Conservation (phyloP, 2,888 invertebrate species). For the Creontiades dilutus region DNA sequence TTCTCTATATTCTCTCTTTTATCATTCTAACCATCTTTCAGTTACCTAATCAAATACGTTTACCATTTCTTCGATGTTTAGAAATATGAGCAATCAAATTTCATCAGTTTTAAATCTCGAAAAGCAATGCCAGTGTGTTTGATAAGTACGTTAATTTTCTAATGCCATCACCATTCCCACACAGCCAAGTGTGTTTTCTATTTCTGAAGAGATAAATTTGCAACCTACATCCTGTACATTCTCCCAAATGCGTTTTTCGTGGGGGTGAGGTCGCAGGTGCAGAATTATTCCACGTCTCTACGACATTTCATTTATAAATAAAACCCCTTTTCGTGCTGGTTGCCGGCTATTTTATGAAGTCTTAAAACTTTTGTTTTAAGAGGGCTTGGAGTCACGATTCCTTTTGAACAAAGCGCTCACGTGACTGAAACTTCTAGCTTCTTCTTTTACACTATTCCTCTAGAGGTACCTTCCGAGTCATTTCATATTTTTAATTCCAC, state of each 20-base stretch:
- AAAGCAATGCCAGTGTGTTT: background rate
- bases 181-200: background rate
- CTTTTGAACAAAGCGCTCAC: constrained; percentile 19
- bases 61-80: too few relatives aligned
- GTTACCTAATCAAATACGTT: too few relatives aligned
- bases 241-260: background rate
- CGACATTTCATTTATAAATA: constrained; percentile 9
- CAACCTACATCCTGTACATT: background rate
- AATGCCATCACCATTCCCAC: background rate
- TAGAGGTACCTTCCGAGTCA: too few relatives aligned
- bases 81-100: too few relatives aligned
- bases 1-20: too few relatives aligned
- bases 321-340: background rate
- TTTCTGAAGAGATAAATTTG: background rate
- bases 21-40: too few relatives aligned
- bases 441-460: background rate
- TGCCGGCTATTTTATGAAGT: background rate
- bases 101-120: too few relatives aligned
- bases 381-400: background rate
- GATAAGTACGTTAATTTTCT: background rate
- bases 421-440: constrained; percentile 17
- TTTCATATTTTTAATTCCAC: too few relatives aligned
- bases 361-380: constrained; percentile 20
- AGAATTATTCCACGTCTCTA: constrained; percentile 13
- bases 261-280: constrained; percentile 2